Evolutionary conservation across 2,888 invertebrate genomes (phyloP).

Genomic region (Sesia apiformis): DNA sequence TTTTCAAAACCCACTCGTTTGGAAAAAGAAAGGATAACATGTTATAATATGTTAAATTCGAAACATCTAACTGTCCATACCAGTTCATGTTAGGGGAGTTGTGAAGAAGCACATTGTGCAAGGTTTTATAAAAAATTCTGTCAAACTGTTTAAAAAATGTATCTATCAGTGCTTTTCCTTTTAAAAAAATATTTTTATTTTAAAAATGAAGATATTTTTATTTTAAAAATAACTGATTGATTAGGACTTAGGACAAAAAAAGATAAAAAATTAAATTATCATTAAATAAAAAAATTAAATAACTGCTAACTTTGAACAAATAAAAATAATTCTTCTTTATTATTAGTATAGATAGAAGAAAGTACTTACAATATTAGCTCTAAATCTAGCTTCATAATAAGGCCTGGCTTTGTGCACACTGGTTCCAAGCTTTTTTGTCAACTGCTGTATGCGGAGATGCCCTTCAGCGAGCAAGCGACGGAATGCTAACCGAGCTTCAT

Average conservation of each 20-base stretch:
- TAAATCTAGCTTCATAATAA: conserved; percentile 91
- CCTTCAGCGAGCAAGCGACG: conserved; percentile 88
- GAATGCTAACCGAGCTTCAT: conserved; percentile 89
- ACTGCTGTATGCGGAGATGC: conserved; percentile 84
- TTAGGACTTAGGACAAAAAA: no score
- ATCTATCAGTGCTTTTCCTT: no score
- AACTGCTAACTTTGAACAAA: background rate
- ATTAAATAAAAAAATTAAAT: background rate
- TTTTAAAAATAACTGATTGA: no score
- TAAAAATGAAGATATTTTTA: background rate
- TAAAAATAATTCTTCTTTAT: no score
- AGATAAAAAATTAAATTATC: background rate
- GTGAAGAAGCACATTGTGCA: no score
- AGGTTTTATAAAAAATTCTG: no score
- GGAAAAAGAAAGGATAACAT: no score
- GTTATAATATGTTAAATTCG: no score
- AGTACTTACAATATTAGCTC: conserved; percentile 81
- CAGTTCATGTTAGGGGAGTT: no score
- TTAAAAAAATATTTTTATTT: background rate
- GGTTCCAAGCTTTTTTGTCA: conserved; percentile 87
- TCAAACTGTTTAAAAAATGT: no score
- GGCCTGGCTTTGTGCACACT: conserved; percentile 91
- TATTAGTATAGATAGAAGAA: no score
- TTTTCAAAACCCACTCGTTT: background rate
- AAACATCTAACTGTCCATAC: no score